Conservation (phyloP, 2,113 vertebrate genomes). For the Phaethon lepturus region DNA sequence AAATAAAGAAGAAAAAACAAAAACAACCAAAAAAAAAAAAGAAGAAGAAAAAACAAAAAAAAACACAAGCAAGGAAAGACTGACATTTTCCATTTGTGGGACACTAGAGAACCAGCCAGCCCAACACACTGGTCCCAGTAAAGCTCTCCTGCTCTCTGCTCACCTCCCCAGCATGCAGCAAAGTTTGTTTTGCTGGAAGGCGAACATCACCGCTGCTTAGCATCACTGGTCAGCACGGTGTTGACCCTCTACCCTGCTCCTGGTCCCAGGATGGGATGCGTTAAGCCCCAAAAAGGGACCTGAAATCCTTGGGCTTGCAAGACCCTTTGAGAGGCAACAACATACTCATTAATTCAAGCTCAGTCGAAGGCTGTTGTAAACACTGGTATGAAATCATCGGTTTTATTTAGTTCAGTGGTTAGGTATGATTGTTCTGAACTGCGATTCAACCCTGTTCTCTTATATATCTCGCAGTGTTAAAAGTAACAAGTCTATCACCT, state of each 20-base stretch:
- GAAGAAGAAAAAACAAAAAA: not conserved
- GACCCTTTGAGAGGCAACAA: not conserved
- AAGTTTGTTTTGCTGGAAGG: not conserved
- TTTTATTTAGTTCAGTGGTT: conserved; percentile 18
- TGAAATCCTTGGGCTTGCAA: not conserved
- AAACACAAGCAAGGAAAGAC: not conserved
- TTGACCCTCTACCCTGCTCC: not conserved
- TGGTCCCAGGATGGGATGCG: too few species aligned
- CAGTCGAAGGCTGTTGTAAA: not conserved
- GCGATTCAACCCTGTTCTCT: conserved; percentile 2
- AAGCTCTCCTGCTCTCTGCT: not conserved
- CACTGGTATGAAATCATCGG: not conserved
- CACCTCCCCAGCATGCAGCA: not conserved
- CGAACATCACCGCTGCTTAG: not conserved
- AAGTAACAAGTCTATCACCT: conserved; percentile 64
- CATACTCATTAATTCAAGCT: not conserved
- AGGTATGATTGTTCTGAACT: conserved; percentile 8
- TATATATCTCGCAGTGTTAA: not conserved
- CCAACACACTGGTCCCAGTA: not conserved
- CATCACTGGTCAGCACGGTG: not conserved
- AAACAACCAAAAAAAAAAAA: not conserved
- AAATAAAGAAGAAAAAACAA: not conserved
- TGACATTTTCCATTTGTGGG: not conserved
- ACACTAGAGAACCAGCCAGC: not conserved
- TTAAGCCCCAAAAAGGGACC: not conserved